A percentile compares a stretch with the other conserved stretches of the same genome.
phyloP scores from a whole-genome alignment of 2,888 invertebrate genomes.

The Dioctria linearis region DNA sequence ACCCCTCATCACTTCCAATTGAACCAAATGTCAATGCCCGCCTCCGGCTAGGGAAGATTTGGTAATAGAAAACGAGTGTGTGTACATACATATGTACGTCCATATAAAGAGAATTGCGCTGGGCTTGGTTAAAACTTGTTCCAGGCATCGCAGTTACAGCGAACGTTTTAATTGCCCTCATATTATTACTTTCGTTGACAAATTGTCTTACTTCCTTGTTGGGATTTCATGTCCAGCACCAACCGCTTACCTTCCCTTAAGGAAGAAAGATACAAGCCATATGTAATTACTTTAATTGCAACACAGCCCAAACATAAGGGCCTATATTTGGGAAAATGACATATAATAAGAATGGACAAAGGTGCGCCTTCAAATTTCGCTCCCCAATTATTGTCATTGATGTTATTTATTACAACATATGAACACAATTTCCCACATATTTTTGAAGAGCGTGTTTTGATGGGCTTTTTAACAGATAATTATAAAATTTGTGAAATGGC shows the following conservation, averaged over 20 bases:
- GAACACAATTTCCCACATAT: not conserved
- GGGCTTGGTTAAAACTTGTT: not conserved
- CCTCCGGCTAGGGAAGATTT: conserved; percentile 54
- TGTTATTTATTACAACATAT: conserved; percentile 30
- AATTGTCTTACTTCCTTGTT: conserved; percentile 37
- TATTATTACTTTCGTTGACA: conserved; percentile 39
- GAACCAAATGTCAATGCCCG: conserved; percentile 62
- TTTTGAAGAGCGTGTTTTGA: no score
- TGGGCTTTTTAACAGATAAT: no score
- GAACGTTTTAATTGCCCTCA: conserved; percentile 40
- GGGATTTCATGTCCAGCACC: not conserved
- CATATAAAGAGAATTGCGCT: not conserved
- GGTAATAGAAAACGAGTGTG: conserved; percentile 49
- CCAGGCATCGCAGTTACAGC: not conserved
- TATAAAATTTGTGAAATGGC: no score
- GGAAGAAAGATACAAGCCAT: not conserved
- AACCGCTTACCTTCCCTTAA: not conserved
- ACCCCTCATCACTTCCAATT: conserved; percentile 60
- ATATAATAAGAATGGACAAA: conserved; percentile 19
- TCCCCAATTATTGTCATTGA: conserved; percentile 40
- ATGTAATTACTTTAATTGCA: conserved; percentile 40
- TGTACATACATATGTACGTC: not conserved
- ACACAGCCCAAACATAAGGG: conserved; percentile 8
- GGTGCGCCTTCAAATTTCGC: conserved; percentile 18
- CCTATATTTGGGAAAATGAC: conserved; percentile 28